phyloP scores from a whole-genome alignment of 2,888 invertebrate species.

The Brachylomia viminalis region DNA sequence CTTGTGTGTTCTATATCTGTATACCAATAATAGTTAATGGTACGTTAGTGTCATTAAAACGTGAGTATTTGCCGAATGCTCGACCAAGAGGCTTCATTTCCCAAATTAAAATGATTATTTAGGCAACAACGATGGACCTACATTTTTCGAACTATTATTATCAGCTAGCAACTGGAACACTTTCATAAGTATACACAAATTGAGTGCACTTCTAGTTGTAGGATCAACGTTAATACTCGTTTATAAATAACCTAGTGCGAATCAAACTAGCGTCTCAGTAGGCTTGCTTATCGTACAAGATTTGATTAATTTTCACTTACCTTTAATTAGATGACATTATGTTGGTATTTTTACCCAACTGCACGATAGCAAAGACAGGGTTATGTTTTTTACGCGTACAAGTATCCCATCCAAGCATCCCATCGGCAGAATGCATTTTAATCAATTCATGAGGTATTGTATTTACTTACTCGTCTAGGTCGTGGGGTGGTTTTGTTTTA shows the following conservation, averaged over 20 bases:
- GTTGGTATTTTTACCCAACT: background rate
- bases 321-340: background rate
- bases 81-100: conserved; percentile 12
- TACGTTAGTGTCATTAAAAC: conserved; percentile 16
- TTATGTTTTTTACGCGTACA: too few species aligned
- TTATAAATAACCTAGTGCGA: conserved; percentile 15
- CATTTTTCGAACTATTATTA: conserved; percentile 18
- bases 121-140: background rate
- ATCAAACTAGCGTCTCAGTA: background rate
- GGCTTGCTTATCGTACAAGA: background rate
- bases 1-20: background rate
- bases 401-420: too few species aligned
- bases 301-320: background rate
- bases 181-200: conserved; percentile 12
- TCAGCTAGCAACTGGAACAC: background rate
- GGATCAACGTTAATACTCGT: conserved; percentile 2
- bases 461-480: too few species aligned
- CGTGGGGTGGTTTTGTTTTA: too few species aligned
- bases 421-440: too few species aligned
- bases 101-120: conserved; percentile 21
- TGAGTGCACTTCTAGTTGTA: conserved; percentile 4
- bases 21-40: conserved; percentile 22
- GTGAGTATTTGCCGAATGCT: conserved; percentile 5
- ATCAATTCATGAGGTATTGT: too few species aligned
- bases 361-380: too few species aligned